phyloP scores from a whole-genome alignment of 2,797 vertebrate species.

The Chaunax sp. region DNA sequence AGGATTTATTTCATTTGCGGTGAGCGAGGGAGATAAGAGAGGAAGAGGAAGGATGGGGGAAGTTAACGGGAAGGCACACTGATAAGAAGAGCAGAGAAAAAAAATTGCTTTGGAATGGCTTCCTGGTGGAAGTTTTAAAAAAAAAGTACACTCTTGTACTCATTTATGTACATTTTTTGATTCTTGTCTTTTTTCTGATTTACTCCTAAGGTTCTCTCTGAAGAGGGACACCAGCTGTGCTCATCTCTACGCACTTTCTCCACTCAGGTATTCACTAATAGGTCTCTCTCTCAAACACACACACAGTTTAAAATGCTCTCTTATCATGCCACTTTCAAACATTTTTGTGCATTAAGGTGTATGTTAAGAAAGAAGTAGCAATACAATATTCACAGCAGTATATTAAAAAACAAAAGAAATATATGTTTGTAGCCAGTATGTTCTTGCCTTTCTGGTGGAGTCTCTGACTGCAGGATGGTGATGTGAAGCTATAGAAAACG shows the following conservation, averaged over 20 bases:
- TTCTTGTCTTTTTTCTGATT: constrained; percentile 13
- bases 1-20: constrained; percentile 57
- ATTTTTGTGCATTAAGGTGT: no score
- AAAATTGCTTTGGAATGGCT: constrained; percentile 1
- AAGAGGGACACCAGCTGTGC: constrained; percentile 92
- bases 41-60: constrained; percentile 20
- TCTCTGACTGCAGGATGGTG: background rate
- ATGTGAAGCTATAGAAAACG: background rate
- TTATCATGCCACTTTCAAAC: no score
- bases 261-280: constrained; percentile 86
- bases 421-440: background rate
- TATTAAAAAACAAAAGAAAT: background rate
- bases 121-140: constrained; percentile 15
- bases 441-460: constrained; percentile 7
- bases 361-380: background rate
- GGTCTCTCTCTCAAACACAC: constrained; percentile 1
- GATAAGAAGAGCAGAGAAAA: constrained; percentile 34
- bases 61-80: constrained; percentile 30
- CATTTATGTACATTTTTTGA: constrained; percentile 6
- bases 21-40: constrained; percentile 48
- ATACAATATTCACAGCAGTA: background rate
- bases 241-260: constrained; percentile 89
- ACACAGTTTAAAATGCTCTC: no score
- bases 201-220: constrained; percentile 88
- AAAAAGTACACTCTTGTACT: background rate